Evolutionary conservation across 2,113 vertebrate genomes (phyloP).

Genomic region (Hippocampus mohnikei): DNA sequence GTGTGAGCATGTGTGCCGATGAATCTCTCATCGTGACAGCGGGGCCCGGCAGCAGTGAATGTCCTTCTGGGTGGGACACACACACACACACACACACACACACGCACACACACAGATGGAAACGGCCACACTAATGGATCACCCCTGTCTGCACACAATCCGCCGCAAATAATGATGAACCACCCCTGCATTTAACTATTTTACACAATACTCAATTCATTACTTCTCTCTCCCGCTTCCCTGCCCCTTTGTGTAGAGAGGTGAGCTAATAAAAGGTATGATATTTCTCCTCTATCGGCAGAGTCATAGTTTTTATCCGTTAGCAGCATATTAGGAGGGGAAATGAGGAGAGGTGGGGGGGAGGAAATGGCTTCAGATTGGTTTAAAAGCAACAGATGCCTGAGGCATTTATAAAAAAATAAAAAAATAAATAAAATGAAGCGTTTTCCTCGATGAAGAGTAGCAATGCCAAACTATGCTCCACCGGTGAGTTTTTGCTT

Average conservation of each 20-base stretch:
- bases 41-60: constrained; percentile 72
- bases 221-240: constrained; percentile 52
- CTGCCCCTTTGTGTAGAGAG: constrained; percentile 52
- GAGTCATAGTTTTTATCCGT: constrained; percentile 74
- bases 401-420: constrained; percentile 17
- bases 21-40: constrained; percentile 73
- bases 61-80: constrained; percentile 70
- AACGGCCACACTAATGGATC: constrained; percentile 78
- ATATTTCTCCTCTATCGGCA: constrained; percentile 68
- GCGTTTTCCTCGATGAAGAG: constrained; percentile 30
- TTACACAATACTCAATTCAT: constrained; percentile 79
- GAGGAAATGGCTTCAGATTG: constrained; percentile 52
- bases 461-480: constrained; percentile 10
- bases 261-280: constrained; percentile 75
- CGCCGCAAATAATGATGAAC: constrained; percentile 81
- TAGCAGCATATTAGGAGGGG: constrained; percentile 61
- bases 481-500: constrained; percentile 1
- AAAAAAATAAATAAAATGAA: constrained; percentile 19
- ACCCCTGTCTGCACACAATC: constrained; percentile 77
- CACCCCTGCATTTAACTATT: constrained; percentile 78
- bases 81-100: constrained; percentile 33
- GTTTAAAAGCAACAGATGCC: constrained; percentile 54
- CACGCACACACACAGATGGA: constrained; percentile 60
- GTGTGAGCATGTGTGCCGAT: constrained; percentile 52
- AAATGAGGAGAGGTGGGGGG: constrained; percentile 42